Percentiles rank a stretch among this genome's conserved stretches.
Evolutionary conservation across 2,888 invertebrate genomes (phyloP).

Genomic region (Drosophila fungiperda): DNA sequence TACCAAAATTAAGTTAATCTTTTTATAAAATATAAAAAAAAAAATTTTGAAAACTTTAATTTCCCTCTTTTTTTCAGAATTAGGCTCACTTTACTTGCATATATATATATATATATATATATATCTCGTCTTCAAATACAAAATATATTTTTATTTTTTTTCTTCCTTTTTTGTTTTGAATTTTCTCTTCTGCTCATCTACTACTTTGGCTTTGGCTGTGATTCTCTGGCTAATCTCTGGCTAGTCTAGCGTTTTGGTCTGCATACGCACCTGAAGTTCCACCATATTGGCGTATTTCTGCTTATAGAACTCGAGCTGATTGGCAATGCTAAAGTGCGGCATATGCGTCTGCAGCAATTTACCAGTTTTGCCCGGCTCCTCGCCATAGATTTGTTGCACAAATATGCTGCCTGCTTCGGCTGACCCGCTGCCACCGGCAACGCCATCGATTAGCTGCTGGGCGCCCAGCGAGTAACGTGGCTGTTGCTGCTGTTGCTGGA

Average conservation of each 20-base stretch:
- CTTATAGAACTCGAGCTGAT: slow-evolving; percentile 84
- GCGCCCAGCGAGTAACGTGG: slow-evolving; percentile 65
- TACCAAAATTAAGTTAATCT: too few species aligned
- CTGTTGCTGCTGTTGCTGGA: slow-evolving; percentile 61
- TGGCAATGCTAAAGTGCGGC: slow-evolving; percentile 83
- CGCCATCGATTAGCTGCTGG: slow-evolving; percentile 63
- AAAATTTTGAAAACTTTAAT: background rate
- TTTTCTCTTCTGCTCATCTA: background rate
- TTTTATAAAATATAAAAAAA: background rate
- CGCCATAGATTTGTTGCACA: slow-evolving; percentile 83
- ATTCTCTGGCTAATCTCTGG: background rate
- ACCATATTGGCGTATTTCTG: slow-evolving; percentile 84
- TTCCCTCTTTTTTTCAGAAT: background rate
- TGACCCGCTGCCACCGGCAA: slow-evolving; percentile 56
- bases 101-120: background rate
- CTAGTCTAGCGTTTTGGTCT: slow-evolving; percentile 43
- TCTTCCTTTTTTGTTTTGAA: background rate
- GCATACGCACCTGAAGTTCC: slow-evolving; percentile 84
- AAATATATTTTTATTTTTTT: background rate
- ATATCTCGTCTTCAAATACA: background rate
- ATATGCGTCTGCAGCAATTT: slow-evolving; percentile 82
- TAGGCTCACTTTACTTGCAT: background rate
- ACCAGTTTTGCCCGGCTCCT: slow-evolving; percentile 71
- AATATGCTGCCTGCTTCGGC: slow-evolving; percentile 82
- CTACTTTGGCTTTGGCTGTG: background rate